Evolutionary conservation across 2,113 vertebrate species (phyloP), one percentile per base, ranked within the genome.

Genomic region (Poeciliopsis occidentalis): DNA sequence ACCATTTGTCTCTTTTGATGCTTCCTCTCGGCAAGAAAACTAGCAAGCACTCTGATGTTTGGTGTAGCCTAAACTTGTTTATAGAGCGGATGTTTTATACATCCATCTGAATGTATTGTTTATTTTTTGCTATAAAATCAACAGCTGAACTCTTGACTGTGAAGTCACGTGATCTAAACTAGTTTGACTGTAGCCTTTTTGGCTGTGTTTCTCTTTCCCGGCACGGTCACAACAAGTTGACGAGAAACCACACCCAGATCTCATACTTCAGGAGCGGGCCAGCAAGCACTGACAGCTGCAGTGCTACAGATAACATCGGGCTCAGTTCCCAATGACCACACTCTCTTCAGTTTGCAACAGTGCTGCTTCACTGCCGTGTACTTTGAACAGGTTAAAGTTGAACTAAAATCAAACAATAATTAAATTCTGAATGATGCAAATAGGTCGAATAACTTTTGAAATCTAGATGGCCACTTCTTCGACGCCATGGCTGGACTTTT

Each of bases 161-260:
- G 3, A 10, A 2, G 60, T 81, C 76, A 88, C n/a, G 27, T 80
- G 85, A 88, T 71, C 62, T 60, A 67, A 85, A 88, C 79, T 76
- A 85, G 79, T 87, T 88, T 65, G 69, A 80, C 76, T 76, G 70
- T 75, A 69, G 75, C 41, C 73, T 75, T 75, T 81, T 17, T 60
- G 34, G 27, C 32, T 61, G 62, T 67, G n/a, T 78, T 71, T 76
- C 15, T 77, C 65, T 75, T 82, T 84, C 65, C 44, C 41, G 27
- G 64, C 60, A 78, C 12, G 34, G 31, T 63, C 54, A 41, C 73
- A 60, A 70, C 79, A 81, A 85, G 64, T 84, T 82, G 75, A 85
- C 83, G 29, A 65, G 63, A 81, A 57, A 79, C 89, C 90, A 86
- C 92, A 89, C 92, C 90, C 87, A 88, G 85, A 60, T 69, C 83